These are phyloP conservation scores for Adoxophyes honmai DNA, from an alignment of 1,140 invertebrate genomes.

Conservation along the genomic window DNA sequence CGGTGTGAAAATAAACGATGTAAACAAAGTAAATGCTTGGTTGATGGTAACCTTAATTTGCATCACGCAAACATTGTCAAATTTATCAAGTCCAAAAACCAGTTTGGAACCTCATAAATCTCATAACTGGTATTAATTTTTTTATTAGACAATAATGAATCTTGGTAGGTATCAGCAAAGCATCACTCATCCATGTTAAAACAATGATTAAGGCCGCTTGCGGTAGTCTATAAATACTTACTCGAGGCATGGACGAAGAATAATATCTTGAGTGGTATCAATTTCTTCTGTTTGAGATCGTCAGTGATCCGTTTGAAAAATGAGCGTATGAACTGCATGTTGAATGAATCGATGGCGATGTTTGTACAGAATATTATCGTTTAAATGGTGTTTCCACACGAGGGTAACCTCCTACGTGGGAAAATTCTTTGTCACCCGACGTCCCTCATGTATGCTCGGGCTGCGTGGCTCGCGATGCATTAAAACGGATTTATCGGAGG, in stretches of 20 bases:
- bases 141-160: no score
- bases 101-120: no score
- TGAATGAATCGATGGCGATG: slow-evolving; percentile 28
- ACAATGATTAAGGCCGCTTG: no score
- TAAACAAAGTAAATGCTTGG: no score
- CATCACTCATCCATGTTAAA: no score
- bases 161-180: no score
- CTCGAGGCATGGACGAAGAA: slow-evolving; percentile 88
- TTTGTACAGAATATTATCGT: not conserved
- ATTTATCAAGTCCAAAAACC: no score
- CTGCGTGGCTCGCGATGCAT: slow-evolving; percentile 48
- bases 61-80: no score
- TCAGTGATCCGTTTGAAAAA: slow-evolving; percentile 82
- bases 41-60: no score
- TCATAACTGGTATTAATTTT: no score
- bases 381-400: slow-evolving; percentile 22
- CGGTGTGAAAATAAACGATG: no score
- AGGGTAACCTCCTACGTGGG: slow-evolving; percentile 42
- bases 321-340: slow-evolving; percentile 79
- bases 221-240: slow-evolving; percentile 69
- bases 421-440: slow-evolving; percentile 43
- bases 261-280: slow-evolving; percentile 84
- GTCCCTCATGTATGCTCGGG: slow-evolving; percentile 36
- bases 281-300: slow-evolving; percentile 84
- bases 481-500: slow-evolving; percentile 36